Evolutionary conservation across 2,113 vertebrate species (phyloP).

Genomic region (Nipponia nippon): DNA sequence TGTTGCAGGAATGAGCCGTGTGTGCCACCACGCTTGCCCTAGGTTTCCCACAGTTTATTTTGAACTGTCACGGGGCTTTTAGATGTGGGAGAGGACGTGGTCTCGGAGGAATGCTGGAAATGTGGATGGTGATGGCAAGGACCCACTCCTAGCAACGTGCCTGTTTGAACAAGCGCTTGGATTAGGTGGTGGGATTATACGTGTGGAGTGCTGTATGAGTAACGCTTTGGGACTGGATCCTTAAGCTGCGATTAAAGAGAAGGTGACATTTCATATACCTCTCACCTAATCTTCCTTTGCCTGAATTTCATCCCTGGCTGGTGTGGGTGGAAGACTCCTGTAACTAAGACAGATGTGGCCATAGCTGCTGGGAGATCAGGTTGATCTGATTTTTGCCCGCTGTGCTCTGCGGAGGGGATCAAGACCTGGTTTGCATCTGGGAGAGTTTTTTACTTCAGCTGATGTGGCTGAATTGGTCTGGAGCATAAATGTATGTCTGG

Average conservation of each 20-base stretch:
- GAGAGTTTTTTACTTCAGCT: background rate
- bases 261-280: conserved; percentile 41
- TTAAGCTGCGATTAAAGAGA: conserved; percentile 42
- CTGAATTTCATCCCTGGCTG: background rate
- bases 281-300: background rate
- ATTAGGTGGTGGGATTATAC: conserved; percentile 39
- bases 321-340: background rate
- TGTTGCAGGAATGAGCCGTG: background rate
- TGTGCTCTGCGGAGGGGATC: background rate
- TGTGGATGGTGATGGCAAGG: background rate
- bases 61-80: background rate
- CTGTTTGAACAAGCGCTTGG: background rate
- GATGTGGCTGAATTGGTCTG: background rate
- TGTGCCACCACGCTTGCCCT: background rate
- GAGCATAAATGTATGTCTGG: background rate
- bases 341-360: background rate
- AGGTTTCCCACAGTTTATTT: background rate
- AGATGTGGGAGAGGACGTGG: background rate
- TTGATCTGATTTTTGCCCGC: background rate
- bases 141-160: background rate
- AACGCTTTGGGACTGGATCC: background rate
- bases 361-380: background rate
- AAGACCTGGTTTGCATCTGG: background rate
- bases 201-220: background rate
- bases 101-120: background rate